Conservation (phyloP, 2,113 vertebrate genomes). For the Colistium nudipinnis region DNA sequence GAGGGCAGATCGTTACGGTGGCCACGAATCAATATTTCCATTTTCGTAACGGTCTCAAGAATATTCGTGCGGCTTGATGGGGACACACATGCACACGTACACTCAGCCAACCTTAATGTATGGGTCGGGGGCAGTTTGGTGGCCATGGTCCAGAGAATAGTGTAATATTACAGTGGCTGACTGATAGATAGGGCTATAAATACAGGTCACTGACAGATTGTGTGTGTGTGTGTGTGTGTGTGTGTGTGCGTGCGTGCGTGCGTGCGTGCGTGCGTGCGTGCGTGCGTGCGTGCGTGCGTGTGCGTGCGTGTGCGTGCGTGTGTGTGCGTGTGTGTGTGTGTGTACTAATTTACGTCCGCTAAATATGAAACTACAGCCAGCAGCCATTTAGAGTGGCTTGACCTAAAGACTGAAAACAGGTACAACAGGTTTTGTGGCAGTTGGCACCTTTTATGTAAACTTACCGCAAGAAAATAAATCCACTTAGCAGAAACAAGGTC, state of each 20-base stretch:
- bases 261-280: slow-evolving; percentile 7
- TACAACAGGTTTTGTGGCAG: no score
- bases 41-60: no score
- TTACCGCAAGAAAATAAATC: no score
- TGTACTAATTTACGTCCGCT: no score
- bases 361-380: background rate
- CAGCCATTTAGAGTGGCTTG: background rate
- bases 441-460: no score
- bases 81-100: slow-evolving; percentile 18
- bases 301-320: background rate
- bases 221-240: no score
- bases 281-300: no score
- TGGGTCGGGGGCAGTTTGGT: slow-evolving; percentile 70
- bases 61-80: no score
- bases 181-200: slow-evolving; percentile 76
- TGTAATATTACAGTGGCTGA: slow-evolving; percentile 59
- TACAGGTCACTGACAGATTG: slow-evolving; percentile 68
- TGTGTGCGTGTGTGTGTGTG: background rate
- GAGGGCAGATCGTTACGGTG: no score
- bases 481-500: no score
- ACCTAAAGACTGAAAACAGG: background rate
- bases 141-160: slow-evolving; percentile 71
- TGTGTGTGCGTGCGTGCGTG: slow-evolving; percentile 14
- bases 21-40: no score
- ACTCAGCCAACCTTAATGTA: slow-evolving; percentile 53